Evolutionary conservation across 2,113 vertebrate species (phyloP), one percentile per base, ranked within the genome.

Genomic region (Cephalopterus ornatus): DNA sequence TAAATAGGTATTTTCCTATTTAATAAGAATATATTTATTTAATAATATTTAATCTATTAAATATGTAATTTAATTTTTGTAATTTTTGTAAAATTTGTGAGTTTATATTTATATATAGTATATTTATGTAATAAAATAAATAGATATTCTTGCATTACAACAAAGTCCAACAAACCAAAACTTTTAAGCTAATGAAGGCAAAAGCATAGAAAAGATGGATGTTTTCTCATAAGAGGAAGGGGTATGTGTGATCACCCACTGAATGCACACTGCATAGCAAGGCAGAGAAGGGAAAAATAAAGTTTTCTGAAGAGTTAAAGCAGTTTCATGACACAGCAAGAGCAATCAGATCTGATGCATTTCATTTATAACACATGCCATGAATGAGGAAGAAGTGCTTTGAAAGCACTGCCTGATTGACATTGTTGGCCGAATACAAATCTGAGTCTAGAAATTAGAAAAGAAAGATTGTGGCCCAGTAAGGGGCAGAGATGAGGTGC

Each of bases 281-380:
- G 47, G 59, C 42, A 35, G 35, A 15, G 52, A 16, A 16, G 10
- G 62, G 33, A 37, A 23, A 56, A 37, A 2, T 3, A 21, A 27
- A 11, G 10, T 41, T 56, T 85, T 46, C 35, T 28, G 59, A 47
- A 27, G 62, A 52, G 77, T 8, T 50, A 61, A 41, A 65, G 68
- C 14, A 28, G 56, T 33, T 26, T 8, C 78, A 18, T 1, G 3
- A 3, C 5, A 0, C 22, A 30, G n/a, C 41, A 26, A 28, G 44
- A 66, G 8, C 58, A 5, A 58, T n/a, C 58, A 14, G 53, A 12
- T 11, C 28, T 46, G 50, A n/a, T 8, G 63, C 14, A 28, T 33
- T 49, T 49, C 15, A 49, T 27, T 3, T 47, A 49, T 32, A 5
- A 63, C 5, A 2, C 26, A 8, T 4, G 1, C 47, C 55, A 2